phyloP scores from a whole-genome alignment of 2,113 vertebrate species.

The Petroica traversi region DNA sequence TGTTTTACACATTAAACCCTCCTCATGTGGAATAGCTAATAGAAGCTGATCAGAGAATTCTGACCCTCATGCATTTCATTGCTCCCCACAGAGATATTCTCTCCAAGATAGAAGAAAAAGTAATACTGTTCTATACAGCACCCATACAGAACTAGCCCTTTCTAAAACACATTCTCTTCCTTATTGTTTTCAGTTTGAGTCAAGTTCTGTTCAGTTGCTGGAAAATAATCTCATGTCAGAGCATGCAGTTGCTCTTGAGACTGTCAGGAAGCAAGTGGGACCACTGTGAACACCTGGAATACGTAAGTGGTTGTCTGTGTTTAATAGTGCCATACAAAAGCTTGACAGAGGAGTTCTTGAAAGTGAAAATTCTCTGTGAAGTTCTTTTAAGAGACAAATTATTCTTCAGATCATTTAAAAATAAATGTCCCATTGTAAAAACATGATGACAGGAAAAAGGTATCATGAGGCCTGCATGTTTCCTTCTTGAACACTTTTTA shows the following conservation, averaged over 20 bases:
- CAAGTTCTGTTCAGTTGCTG: background rate
- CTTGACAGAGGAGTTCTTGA: background rate
- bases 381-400: background rate
- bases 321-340: background rate
- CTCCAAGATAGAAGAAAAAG: background rate
- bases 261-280: background rate
- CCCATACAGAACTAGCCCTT: background rate
- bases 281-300: background rate
- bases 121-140: background rate
- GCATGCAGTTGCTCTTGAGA: background rate
- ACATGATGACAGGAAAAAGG: rapidly evolving
- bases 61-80: background rate
- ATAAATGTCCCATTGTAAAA: background rate
- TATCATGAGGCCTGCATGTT: background rate
- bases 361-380: background rate
- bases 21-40: background rate
- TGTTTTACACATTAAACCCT: background rate
- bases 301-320: background rate
- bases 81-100: background rate
- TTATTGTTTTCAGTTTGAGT: background rate
- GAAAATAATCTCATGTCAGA: background rate
- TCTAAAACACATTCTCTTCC: background rate
- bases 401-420: background rate
- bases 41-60: background rate
- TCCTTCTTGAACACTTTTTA: background rate